Evolutionary conservation across 2,797 vertebrate species (phyloP), one percentile per base, ranked within the genome.

Genomic region (Micropoecilia bifurca): DNA sequence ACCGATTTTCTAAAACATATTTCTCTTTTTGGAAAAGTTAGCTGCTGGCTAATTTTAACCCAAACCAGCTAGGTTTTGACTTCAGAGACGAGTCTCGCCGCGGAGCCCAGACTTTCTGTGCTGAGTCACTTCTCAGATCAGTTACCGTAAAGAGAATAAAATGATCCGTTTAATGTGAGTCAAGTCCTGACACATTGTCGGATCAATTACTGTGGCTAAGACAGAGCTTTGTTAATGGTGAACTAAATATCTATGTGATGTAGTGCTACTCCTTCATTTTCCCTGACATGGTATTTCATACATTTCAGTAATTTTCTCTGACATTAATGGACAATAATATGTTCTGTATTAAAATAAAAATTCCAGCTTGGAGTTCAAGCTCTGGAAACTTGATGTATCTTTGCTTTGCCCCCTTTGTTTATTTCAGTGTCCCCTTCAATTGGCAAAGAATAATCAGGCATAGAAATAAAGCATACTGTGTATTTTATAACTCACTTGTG

Each of bases 61-160:
- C 66, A 3, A n/a, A 20, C 22, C 22, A n/a, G 66, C 22, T 14
- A 36, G 9, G 12, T 45, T 71, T 71, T 16, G 13, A 45, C 22
- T 71, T 14, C n/a, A 45, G 5, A 13, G 25, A 46, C 5, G 41
- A 71, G 8, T 71, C 41, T 71, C 6, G 28, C 7, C 43, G 8
- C 13, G 28, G 12, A 71, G 5, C 45, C 25, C 68, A 71, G 41
- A 46, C 25, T 71, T 45, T 45, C 41, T 28, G 68, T 71, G 71
- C 46, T 53, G 71, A 73, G 18, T 73, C 71, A 73, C 30, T 73
- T 36, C 66, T 69, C 22, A 41, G 22, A 41, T 43, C 66, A 2
- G 39, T 69, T 69, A 43, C 66, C 9, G 33, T 73, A 73, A 73
- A 73, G 72, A 53, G 47, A 73, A 50, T 36, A 73, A 30, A 59